A percentile compares a stretch with the other conserved stretches of the same genome.
Conservation (phyloP, 2,797 vertebrate species). For the Sebastes minor region DNA sequence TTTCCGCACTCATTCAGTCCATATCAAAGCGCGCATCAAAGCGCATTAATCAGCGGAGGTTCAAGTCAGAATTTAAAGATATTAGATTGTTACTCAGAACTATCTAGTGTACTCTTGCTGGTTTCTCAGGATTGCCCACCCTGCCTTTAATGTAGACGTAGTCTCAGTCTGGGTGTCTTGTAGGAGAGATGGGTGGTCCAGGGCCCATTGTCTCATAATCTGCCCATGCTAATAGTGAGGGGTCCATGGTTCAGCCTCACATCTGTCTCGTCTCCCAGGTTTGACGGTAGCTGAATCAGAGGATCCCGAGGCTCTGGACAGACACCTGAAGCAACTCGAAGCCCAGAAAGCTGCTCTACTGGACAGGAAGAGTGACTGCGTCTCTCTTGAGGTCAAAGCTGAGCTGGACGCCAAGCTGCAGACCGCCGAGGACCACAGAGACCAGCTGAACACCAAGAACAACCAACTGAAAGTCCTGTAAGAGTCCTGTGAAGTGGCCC, state of each 20-base stretch:
- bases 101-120: too few relatives aligned
- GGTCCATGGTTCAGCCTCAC: neutral
- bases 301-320: slow-evolving; percentile 69
- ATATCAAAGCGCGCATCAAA: too few relatives aligned
- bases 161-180: neutral
- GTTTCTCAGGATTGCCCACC: too few relatives aligned
- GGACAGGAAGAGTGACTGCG: slow-evolving; percentile 62
- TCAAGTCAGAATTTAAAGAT: too few relatives aligned
- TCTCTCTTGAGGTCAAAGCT: slow-evolving; percentile 70
- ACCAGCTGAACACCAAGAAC: slow-evolving; percentile 70
- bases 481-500: slow-evolving; percentile 1
- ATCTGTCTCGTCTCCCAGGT: slow-evolving; percentile 61
- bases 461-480: slow-evolving; percentile 75
- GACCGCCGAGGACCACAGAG: slow-evolving; percentile 55
- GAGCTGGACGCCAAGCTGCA: slow-evolving; percentile 75
- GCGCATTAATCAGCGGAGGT: too few relatives aligned
- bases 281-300: slow-evolving; percentile 75
- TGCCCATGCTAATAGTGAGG: neutral
- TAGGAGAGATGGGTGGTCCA: neutral
- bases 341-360: slow-evolving; percentile 61
- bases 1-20: too few relatives aligned
- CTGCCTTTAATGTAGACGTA: neutral
- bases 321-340: slow-evolving; percentile 70
- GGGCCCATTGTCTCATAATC: neutral
- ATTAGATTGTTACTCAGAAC: too few relatives aligned